A percentile compares a stretch with the other conserved stretches of the same genome.
Evolutionary conservation across 92 coral and sea anemone genomes (phyloP).

Genomic region (Palythoa grandis): DNA sequence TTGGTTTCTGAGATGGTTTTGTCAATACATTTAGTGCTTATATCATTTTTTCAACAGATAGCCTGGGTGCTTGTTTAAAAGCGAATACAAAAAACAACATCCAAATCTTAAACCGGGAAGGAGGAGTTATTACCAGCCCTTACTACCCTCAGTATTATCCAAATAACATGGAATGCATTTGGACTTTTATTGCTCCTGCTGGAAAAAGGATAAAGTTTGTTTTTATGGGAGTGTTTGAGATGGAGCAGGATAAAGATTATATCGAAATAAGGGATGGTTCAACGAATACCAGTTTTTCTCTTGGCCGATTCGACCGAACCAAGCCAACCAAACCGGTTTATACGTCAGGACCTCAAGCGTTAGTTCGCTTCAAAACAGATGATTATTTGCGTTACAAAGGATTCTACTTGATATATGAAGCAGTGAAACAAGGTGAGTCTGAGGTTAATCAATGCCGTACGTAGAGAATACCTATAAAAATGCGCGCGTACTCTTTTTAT

Average conservation of each 20-base stretch:
- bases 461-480: no score
- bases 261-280: constrained; percentile 7
- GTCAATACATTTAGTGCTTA: neutral
- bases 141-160: constrained; percentile 2
- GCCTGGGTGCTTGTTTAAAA: neutral
- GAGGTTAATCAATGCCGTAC: no score
- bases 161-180: constrained; percentile 14
- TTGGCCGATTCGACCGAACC: neutral
- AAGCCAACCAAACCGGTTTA: neutral
- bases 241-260: neutral
- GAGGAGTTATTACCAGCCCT: constrained; percentile 26
- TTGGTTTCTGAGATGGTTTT: no score
- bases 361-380: constrained; percentile 11
- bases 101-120: neutral
- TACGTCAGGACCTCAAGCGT: constrained; percentile 14
- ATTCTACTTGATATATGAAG: constrained; percentile 24
- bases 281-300: constrained; percentile 1
- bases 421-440: constrained; percentile 23
- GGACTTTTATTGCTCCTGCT: constrained; percentile 15
- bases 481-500: no score
- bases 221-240: neutral
- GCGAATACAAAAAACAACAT: neutral
- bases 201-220: constrained; percentile 7
- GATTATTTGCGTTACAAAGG: neutral
- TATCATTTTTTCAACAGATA: neutral